Evolutionary conservation across 2,113 vertebrate species (phyloP).

Genomic region (Paradisaea rubra): DNA sequence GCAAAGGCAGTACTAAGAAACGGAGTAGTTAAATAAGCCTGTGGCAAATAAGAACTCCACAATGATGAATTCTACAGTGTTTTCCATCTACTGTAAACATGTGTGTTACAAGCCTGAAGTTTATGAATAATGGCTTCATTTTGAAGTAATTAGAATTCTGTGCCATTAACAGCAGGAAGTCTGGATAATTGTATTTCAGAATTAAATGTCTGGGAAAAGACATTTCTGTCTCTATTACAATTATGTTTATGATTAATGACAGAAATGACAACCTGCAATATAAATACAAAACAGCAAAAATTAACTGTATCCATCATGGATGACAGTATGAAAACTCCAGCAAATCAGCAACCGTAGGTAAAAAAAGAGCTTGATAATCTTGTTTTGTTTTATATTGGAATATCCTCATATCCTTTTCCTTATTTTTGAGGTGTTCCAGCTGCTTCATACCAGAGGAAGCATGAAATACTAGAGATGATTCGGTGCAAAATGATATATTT

Average conservation of each 20-base stretch:
- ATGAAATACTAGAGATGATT: background rate
- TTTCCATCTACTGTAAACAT: constrained; percentile 59
- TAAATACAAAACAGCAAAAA: constrained; percentile 72
- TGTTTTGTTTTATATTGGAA: background rate
- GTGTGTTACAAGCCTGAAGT: constrained; percentile 35
- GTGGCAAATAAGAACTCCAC: background rate
- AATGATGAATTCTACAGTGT: constrained; percentile 39
- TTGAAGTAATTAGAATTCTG: constrained; percentile 74
- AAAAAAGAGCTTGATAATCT: constrained; percentile 15
- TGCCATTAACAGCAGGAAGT: constrained; percentile 70
- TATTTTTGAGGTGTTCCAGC: background rate
- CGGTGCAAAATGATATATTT: background rate
- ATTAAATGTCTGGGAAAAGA: constrained; percentile 71
- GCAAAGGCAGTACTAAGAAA: constrained; percentile 11
- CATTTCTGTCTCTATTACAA: constrained; percentile 68
- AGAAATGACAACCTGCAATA: constrained; percentile 69
- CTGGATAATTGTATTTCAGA: constrained; percentile 74
- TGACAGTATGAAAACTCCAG: constrained; percentile 57
- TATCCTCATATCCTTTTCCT: background rate
- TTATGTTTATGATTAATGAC: constrained; percentile 72
- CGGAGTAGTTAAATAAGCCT: constrained; percentile 21
- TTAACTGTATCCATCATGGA: constrained; percentile 72
- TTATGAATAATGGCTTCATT: constrained; percentile 76
- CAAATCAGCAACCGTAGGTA: constrained; percentile 44
- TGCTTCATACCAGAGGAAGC: background rate